These are phyloP conservation scores for Hypsibius dujardini DNA, from an alignment of 1,140 invertebrate genomes.

Conservation along the genomic window DNA sequence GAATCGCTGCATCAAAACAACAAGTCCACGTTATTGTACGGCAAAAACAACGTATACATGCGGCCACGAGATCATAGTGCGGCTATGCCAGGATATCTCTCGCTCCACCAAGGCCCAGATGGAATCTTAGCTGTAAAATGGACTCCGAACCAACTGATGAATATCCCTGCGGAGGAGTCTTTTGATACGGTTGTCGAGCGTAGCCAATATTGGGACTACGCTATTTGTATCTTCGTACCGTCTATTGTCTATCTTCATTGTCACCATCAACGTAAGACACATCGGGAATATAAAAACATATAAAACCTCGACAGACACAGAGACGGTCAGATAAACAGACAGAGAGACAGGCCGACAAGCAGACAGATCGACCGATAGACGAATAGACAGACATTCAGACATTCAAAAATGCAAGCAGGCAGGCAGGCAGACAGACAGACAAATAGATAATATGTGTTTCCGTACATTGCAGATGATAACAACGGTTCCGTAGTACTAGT, in stretches of 20 bases:
- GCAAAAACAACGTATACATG: slow-evolving; percentile 86
- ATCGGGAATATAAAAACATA: no score
- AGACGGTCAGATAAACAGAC: no score
- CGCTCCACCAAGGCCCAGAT: slow-evolving; percentile 61
- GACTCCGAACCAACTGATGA: slow-evolving; percentile 75
- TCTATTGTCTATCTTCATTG: slow-evolving; percentile 60
- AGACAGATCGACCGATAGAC: not conserved
- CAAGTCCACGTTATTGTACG: slow-evolving; percentile 69
- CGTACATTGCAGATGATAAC: slow-evolving; percentile 33
- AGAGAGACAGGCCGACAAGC: not conserved
- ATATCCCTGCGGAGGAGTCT: slow-evolving; percentile 31
- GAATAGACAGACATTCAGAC: not conserved
- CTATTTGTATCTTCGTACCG: slow-evolving; percentile 28
- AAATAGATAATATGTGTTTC: not conserved
- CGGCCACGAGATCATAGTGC: slow-evolving; percentile 43
- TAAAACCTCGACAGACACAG: no score
- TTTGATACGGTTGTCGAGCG: slow-evolving; percentile 17
- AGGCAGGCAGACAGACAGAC: not conserved
- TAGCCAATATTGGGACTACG: slow-evolving; percentile 71
- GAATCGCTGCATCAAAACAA: slow-evolving; percentile 85
- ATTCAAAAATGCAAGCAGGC: not conserved
- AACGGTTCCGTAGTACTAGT: slow-evolving; percentile 74
- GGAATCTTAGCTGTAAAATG: slow-evolving; percentile 41
- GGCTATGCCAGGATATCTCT: slow-evolving; percentile 72
- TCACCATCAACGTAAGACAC: slow-evolving; percentile 53